phyloP scores from a whole-genome alignment of 2,888 invertebrate species.

The Uloborus plumipes region DNA sequence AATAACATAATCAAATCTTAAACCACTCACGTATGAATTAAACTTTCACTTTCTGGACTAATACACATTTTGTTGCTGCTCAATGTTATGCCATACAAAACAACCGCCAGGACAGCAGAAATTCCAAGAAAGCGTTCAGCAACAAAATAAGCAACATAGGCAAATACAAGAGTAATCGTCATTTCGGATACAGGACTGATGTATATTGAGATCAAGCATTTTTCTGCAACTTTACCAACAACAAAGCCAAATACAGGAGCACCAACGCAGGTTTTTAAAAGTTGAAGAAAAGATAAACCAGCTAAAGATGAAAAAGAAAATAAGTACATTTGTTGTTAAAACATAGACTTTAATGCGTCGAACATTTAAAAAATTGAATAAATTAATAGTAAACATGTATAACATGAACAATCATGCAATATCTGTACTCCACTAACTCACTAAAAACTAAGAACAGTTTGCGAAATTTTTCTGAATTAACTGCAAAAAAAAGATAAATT shows the following conservation, averaged over 20 bases:
- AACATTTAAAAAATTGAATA: too few species aligned
- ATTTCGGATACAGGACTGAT: constrained; percentile 73
- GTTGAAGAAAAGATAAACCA: background rate
- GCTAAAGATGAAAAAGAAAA: constrained; percentile 16
- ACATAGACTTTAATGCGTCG: too few species aligned
- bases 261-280: constrained; percentile 67
- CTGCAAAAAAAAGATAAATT: too few species aligned
- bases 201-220: constrained; percentile 71
- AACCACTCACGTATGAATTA: constrained; percentile 62
- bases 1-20: background rate
- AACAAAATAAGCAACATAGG: constrained; percentile 72
- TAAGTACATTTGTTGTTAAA: too few species aligned
- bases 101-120: constrained; percentile 73
- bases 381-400: too few species aligned
- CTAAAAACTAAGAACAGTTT: too few species aligned
- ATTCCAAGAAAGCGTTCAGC: constrained; percentile 68
- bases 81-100: constrained; percentile 72
- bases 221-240: constrained; percentile 71
- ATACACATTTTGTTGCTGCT: constrained; percentile 72
- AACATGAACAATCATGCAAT: too few species aligned
- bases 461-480: too few species aligned
- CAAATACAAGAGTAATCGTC: constrained; percentile 72
- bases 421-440: too few species aligned
- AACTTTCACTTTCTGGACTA: constrained; percentile 73
- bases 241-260: constrained; percentile 72